Percentiles rank a stretch among this genome's conserved stretches.
Conservation (phyloP, 2,888 invertebrate species). For the Oscheius onirici region DNA sequence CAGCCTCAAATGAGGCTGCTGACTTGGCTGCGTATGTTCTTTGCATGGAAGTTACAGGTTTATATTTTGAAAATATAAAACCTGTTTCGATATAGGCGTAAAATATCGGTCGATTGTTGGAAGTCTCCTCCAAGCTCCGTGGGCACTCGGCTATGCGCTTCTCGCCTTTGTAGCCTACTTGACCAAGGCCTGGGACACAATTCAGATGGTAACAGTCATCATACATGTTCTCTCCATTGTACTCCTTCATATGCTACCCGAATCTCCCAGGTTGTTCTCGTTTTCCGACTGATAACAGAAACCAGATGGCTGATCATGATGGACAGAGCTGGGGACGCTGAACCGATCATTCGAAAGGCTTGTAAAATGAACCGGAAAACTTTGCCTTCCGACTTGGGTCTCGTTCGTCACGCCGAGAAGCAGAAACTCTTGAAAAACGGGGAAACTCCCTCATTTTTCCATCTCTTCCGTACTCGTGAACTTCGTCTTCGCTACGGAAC, state of each 20-base stretch:
- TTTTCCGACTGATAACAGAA: background rate
- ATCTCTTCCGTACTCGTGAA: constrained; percentile 62
- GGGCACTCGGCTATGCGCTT: constrained; percentile 71
- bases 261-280: constrained; percentile 10
- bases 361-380: constrained; percentile 68
- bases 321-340: constrained; percentile 61
- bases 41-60: constrained; percentile 71
- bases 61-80: background rate
- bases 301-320: constrained; percentile 46
- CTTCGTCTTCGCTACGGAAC: constrained; percentile 61
- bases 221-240: constrained; percentile 21
- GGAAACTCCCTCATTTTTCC: constrained; percentile 63
- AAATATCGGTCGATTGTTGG: constrained; percentile 71
- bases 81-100: constrained; percentile 45
- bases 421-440: constrained; percentile 64
- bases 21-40: constrained; percentile 71
- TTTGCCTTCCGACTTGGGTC: constrained; percentile 69
- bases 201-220: constrained; percentile 49
- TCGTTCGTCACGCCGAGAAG: constrained; percentile 66
- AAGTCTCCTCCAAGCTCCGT: constrained; percentile 69
- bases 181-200: constrained; percentile 67
- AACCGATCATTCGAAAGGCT: constrained; percentile 67
- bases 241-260: constrained; percentile 16
- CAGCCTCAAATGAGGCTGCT: constrained; percentile 71
- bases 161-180: constrained; percentile 69